Percentiles rank a stretch among this genome's conserved stretches.
Evolutionary conservation across 2,888 invertebrate genomes (phyloP).

Genomic region (Syrphus vitripennis): DNA sequence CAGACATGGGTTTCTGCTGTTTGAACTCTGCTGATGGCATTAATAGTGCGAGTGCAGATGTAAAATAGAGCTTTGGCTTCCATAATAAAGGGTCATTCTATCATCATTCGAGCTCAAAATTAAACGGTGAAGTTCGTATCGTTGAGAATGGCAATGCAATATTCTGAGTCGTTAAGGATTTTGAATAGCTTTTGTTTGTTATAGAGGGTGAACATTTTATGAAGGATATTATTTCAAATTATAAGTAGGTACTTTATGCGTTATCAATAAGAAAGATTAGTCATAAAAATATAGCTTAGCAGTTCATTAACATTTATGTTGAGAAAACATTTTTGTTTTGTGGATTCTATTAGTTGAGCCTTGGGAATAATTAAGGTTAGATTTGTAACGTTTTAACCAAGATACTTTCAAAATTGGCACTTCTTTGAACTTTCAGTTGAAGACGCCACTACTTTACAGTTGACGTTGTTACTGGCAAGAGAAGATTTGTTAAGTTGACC

Average conservation of each 20-base stretch:
- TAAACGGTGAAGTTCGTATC: not conserved
- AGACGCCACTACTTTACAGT: too few species aligned
- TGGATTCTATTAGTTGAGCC: too few species aligned
- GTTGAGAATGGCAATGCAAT: not conserved
- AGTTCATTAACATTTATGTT: too few species aligned
- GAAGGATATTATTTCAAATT: not conserved
- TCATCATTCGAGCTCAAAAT: not conserved
- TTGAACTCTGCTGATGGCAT: not conserved
- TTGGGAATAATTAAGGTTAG: too few species aligned
- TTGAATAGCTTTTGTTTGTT: conserved; percentile 2
- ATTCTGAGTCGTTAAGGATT: not conserved
- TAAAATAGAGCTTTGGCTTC: not conserved
- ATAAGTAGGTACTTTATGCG: too few species aligned
- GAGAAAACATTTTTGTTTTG: too few species aligned
- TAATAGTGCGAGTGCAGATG: not conserved
- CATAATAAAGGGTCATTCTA: conserved; percentile 2
- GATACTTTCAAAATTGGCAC: too few species aligned
- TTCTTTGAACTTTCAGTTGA: too few species aligned
- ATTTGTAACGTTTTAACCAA: too few species aligned
- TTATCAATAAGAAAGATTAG: not conserved
- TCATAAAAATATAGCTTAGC: not conserved
- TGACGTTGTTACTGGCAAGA: too few species aligned
- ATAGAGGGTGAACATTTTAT: not conserved
- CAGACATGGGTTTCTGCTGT: not conserved
- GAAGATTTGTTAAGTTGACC: too few species aligned